phyloP scores from a whole-genome alignment of 2,113 vertebrate genomes.

The Zapus hudsonius region DNA sequence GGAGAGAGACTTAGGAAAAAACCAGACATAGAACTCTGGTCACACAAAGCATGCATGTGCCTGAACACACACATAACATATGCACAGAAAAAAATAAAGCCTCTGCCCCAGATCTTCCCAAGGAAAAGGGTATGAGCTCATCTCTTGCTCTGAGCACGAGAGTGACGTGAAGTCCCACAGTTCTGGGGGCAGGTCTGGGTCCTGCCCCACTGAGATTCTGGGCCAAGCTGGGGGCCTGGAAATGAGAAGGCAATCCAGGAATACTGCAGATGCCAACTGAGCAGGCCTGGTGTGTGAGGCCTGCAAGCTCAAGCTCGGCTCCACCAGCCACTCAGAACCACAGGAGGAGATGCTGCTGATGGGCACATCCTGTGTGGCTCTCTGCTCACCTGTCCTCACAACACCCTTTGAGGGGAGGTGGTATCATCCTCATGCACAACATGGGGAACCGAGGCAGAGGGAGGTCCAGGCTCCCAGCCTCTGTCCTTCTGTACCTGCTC shows the following conservation, averaged over 20 bases:
- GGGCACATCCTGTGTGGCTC: not conserved
- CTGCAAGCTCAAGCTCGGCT: not conserved
- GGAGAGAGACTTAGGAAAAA: too few relatives aligned
- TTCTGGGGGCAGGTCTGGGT: not conserved
- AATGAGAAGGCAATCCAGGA: not conserved
- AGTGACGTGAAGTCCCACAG: not conserved
- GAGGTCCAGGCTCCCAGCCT: not conserved
- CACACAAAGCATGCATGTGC: too few relatives aligned
- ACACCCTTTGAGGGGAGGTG: too few relatives aligned
- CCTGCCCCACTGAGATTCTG: not conserved
- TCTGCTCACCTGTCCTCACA: not conserved
- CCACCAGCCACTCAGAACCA: fast-evolving
- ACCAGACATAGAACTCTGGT: too few relatives aligned
- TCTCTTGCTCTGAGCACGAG: not conserved
- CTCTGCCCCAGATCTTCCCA: not conserved
- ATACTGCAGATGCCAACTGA: not conserved
- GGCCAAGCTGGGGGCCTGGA: not conserved
- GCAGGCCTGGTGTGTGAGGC: not conserved
- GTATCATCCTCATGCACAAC: not conserved
- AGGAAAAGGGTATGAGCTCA: fast-evolving
- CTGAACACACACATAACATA: too few relatives aligned
- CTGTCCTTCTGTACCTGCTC: fast-evolving
- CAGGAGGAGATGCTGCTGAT: not conserved
- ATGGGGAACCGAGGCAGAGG: not conserved
- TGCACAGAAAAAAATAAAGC: too few relatives aligned